Percentiles rank a stretch among this genome's conserved stretches.
phyloP scores from a whole-genome alignment of 2,797 vertebrate genomes.

The Lophius americanus region DNA sequence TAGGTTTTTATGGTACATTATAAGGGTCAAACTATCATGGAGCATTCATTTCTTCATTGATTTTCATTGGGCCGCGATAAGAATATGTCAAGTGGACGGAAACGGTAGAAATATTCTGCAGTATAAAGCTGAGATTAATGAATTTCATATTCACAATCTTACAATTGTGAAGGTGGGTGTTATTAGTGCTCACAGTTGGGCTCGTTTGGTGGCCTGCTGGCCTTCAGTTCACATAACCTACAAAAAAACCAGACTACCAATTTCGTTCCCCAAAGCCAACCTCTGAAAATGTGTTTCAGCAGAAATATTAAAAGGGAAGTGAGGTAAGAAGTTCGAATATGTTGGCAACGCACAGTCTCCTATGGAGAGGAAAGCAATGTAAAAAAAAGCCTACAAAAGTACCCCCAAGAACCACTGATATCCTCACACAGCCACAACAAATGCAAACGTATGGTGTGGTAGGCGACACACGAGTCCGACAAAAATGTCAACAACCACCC shows the following conservation, averaged over 20 bases:
- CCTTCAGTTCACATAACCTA: neutral
- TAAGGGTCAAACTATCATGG: no score
- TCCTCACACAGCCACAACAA: slow-evolving; percentile 38
- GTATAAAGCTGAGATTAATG: neutral
- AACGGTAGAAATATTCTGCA: neutral
- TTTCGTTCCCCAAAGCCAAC: slow-evolving; percentile 4
- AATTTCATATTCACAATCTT: neutral
- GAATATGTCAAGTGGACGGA: neutral
- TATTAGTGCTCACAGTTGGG: neutral
- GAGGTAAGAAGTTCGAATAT: neutral
- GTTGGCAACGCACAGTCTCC: neutral
- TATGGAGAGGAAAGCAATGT: slow-evolving; percentile 9
- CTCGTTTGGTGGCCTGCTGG: neutral
- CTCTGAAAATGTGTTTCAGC: slow-evolving; percentile 11
- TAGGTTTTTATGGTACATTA: no score
- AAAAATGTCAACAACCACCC: slow-evolving; percentile 28
- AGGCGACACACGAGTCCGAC: slow-evolving; percentile 29
- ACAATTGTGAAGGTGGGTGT: neutral
- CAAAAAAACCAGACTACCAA: neutral
- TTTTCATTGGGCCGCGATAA: no score
- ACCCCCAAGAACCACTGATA: slow-evolving; percentile 28
- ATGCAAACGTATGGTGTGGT: slow-evolving; percentile 43
- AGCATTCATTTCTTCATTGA: no score
- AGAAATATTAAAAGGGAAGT: slow-evolving; percentile 2
- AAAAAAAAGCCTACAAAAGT: slow-evolving; percentile 23